Base-by-base conservation (phyloP, 2,888 invertebrate genomes). In the Cryptus armator region DNA sequence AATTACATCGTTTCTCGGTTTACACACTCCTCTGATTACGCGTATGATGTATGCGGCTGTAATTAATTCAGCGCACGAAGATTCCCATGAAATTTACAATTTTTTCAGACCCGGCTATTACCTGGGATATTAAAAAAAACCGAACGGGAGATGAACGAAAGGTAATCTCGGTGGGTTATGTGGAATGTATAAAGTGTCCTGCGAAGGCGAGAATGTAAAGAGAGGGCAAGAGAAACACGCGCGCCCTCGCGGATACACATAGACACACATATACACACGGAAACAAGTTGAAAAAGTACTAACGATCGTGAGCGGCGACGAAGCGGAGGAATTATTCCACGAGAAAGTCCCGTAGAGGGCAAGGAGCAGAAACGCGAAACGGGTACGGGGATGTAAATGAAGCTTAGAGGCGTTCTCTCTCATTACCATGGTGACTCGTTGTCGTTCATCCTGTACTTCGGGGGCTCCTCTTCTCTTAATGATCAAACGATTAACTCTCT, bases 401-500 rank as follows among this genome's bases (percentile, higher is more conserved):
- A 89, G 87, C 88, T 66, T 81, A 29, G 32, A 67, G 56, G 46
- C 67, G 16, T 74, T 74, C 67, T 59, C 74, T 74, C 89, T 90
- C 89, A 90, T 90, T 90, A 90, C 81, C 88, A 86, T 86, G 84
- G 87, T 84, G 80, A 86, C 84, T 86, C 78, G 76, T 68, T 76
- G 86, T 84, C 83, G 68, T 76, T 83, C 66, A 14, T 80, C 48
- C 46, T 86, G 67, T 82, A 85, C 87, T 88, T 81, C 80, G 79
- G 62, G n/a, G 62, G 37, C 37, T 37, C 80, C 85, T 76, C 59
- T 62, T 46, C 86, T 83, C 88, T 86, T 88, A 89, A 89, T 88
- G 89, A 88, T 87, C 82, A 87, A 89, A 89, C 89, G 89, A 90
- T 90, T 90, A 90, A 89, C 88, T 86, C 87, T 86, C 87, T 86